Evolutionary conservation across 23 tunicate genomes (phyloP), one percentile per base, ranked within the genome.

Genomic region (Botrylloides violaceus): DNA sequence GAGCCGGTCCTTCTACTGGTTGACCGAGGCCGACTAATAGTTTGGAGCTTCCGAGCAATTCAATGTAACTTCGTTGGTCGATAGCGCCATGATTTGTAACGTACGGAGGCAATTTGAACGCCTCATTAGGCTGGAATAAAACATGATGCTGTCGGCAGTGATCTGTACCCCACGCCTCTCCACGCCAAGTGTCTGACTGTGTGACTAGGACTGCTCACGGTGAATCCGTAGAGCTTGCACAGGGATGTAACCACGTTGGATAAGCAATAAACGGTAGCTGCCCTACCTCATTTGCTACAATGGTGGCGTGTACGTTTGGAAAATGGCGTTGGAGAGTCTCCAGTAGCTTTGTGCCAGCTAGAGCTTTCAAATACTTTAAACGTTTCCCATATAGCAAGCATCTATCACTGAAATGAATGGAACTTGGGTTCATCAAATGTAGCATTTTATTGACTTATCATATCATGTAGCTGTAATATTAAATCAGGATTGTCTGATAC

Each of bases 1-100:
- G 85, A 4, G 99, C 92, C 7, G 99, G 99, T 0, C 99, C 99
- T 66, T 95, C 99, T 18, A 81, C 66, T 15, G 99, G 99, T 4
- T 32, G 66, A 7, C 87, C 95, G 49, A 95, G 29, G n/a, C 98
- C 98, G 49, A 92, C 92, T 24, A 34, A 92, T 2, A 84, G 43
- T 3, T 29, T 36, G 12, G 98, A 71, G 20, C 55, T 61, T 24
- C 77, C 70, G 2, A 92, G 60, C 72, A 92, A 59, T 4, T 58
- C 50, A 7, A 79, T 47, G 65, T 75, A 92, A 1, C 71, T 61
- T 2, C 32, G 58, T 49, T 92, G 98, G 12, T 64, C 34, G 80
- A 92, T 7, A 29, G 89, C 66, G 29, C 84, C 75, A 81, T 92
- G 92, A 76, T 92, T 92, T 26, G 47, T 92, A 66, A 92, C 83